Evolutionary conservation across 1,140 invertebrate species (phyloP), one percentile per base, ranked within the genome.

Genomic region (Ceratosolen fusciceps): DNA sequence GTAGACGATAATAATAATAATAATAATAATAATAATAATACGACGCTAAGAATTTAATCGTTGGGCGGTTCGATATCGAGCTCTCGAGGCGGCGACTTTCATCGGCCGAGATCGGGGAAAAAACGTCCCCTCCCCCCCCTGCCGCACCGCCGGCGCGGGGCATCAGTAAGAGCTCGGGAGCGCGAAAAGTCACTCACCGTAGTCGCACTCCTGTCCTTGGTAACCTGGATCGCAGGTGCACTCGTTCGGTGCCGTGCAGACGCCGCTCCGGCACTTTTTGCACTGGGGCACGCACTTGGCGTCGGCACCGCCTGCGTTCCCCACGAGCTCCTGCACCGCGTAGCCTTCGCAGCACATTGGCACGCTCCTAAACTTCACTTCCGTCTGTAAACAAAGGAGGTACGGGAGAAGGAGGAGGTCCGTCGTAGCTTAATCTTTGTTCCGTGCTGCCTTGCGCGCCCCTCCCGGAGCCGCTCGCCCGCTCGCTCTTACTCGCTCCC

Each of bases 161-260:
- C n/a, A n/a, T n/a, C 37, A 43, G 26, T 68, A 68, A 68, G 39
- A n/a, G 16, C 21, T 10, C 37, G 2, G 37, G 34, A 68, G 39
- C 31, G 73, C 16, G 37, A 74, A 43, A 65, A 65, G 47, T 65
- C 52, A 83, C 85, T 88, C 65, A 90, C 88, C 83, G 21, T 60
- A 72, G 2, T 83, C 68, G 77, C 89, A 90, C 58, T 86, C 79
- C 21, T 85, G 52, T 70, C 84, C 85, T 12, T 81, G 81, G 80
- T 90, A 93, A 21, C 92, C 92, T 26, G 88, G 83, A 80, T 90
- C 76, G 83, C 93, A 93, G 62, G 86, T 80, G 80, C 93, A 93
- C 49, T 82, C 83, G 79, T 92, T 89, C 2, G 92, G 92, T 0
- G 86, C 89, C 19, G 90, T 82, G 81, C 92, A 93, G 52, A 82